Evolutionary conservation across 1,140 invertebrate genomes (phyloP).

Genomic region (Diprion similis): DNA sequence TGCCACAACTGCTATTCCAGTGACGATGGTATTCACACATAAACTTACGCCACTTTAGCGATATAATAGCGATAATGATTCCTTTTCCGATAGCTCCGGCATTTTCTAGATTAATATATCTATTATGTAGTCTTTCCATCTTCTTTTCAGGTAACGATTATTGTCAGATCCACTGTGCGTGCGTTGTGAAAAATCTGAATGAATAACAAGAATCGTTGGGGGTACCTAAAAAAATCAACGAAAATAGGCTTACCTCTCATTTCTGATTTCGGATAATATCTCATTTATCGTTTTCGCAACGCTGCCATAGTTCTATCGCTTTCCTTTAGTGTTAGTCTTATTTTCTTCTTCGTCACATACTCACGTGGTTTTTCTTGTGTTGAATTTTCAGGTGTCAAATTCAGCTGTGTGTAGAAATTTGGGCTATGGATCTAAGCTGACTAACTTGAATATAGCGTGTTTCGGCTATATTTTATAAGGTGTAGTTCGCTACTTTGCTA

Average conservation of each 20-base stretch:
- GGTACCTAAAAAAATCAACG: no score
- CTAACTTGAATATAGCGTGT: slow-evolving; percentile 53
- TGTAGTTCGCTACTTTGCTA: slow-evolving; percentile 33
- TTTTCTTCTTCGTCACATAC: slow-evolving; percentile 12
- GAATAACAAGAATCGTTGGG: no score
- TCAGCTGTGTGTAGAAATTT: slow-evolving; percentile 74
- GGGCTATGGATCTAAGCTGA: slow-evolving; percentile 46
- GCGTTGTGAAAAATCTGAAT: not conserved
- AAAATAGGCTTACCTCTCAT: no score
- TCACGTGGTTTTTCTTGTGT: slow-evolving; percentile 26
- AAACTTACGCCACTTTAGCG: slow-evolving; percentile 20
- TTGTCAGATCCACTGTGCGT: not conserved
- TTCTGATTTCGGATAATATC: not conserved
- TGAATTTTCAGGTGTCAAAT: slow-evolving; percentile 70
- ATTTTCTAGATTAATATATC: not conserved
- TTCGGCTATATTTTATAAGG: slow-evolving; percentile 52
- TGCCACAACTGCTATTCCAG: slow-evolving; percentile 98
- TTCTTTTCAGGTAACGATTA: not conserved
- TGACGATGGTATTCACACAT: slow-evolving; percentile 78
- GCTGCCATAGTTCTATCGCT: not conserved
- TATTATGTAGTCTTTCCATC: no score
- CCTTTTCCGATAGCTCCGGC: not conserved
- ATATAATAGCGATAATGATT: not conserved
- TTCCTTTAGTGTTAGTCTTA: not conserved
- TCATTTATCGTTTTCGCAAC: not conserved